phyloP scores from a whole-genome alignment of 2,797 vertebrate genomes.

The Schizopygopsis malacanthus region DNA sequence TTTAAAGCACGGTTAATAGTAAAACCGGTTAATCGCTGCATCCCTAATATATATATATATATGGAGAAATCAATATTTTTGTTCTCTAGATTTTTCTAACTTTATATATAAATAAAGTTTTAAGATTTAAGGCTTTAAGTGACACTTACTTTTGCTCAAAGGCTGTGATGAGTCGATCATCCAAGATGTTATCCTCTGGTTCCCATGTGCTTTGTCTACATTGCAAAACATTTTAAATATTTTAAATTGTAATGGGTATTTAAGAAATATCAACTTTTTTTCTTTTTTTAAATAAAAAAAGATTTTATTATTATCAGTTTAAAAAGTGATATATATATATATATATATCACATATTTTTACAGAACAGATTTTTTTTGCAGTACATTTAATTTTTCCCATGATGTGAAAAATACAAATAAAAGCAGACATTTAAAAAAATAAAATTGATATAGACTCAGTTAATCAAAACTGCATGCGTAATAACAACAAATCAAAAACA shows the following conservation, averaged over 20 bases:
- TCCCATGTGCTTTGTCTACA: constrained; percentile 97
- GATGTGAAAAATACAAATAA: not conserved
- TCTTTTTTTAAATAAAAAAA: too few species aligned
- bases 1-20: too few species aligned
- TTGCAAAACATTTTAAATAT: not conserved
- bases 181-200: constrained; percentile 96
- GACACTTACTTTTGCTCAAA: constrained; percentile 93
- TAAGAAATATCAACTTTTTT: not conserved
- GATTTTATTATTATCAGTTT: not conserved
- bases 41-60: too few species aligned
- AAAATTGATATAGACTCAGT: not conserved
- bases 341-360: not conserved
- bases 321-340: too few species aligned
- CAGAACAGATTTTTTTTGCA: not conserved
- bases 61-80: not conserved
- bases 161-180: constrained; percentile 90
- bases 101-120: not conserved
- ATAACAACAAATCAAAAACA: not conserved
- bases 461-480: not conserved
- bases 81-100: not conserved
- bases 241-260: not conserved
- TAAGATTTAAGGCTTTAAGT: not conserved
- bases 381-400: too few species aligned
- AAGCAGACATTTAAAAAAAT: not conserved
- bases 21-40: too few species aligned